Evolutionary conservation across 2,113 vertebrate genomes (phyloP).

Genomic region (Corydoras sp.): DNA sequence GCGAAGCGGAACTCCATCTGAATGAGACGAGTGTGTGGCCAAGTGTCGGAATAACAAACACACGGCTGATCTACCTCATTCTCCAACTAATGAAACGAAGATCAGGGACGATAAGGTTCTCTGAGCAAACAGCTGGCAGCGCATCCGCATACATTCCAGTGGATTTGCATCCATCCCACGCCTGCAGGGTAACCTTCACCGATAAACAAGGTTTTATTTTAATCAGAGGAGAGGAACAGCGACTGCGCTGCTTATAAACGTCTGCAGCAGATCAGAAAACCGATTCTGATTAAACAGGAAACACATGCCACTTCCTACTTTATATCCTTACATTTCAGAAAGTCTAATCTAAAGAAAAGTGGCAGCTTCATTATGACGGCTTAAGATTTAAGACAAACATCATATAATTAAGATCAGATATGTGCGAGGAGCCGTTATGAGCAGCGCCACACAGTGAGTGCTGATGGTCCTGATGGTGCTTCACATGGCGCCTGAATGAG

Average conservation of each 20-base stretch:
- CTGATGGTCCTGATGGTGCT: no score
- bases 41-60: slow-evolving; percentile 7
- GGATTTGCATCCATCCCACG: slow-evolving; percentile 36
- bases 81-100: slow-evolving; percentile 35
- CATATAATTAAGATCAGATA: no score
- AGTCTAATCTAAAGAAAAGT: no score
- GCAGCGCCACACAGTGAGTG: no score
- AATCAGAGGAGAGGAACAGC: slow-evolving; percentile 23
- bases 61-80: slow-evolving; percentile 20
- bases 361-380: no score
- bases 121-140: slow-evolving; percentile 39
- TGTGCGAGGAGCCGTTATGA: no score
- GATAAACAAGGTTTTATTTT: slow-evolving; percentile 37
- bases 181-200: slow-evolving; percentile 36
- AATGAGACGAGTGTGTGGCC: background rate
- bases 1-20: background rate
- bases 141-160: slow-evolving; percentile 36
- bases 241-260: slow-evolving; percentile 9
- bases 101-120: slow-evolving; percentile 32
- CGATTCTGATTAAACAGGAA: slow-evolving; percentile 4
- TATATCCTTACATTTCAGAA: background rate
- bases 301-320: background rate
- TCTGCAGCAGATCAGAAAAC: slow-evolving; percentile 6
- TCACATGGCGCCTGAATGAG: no score
- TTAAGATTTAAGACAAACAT: no score